Base-by-base conservation (phyloP, 1,140 invertebrate genomes). In the Drosophila paulistorum region DNA sequence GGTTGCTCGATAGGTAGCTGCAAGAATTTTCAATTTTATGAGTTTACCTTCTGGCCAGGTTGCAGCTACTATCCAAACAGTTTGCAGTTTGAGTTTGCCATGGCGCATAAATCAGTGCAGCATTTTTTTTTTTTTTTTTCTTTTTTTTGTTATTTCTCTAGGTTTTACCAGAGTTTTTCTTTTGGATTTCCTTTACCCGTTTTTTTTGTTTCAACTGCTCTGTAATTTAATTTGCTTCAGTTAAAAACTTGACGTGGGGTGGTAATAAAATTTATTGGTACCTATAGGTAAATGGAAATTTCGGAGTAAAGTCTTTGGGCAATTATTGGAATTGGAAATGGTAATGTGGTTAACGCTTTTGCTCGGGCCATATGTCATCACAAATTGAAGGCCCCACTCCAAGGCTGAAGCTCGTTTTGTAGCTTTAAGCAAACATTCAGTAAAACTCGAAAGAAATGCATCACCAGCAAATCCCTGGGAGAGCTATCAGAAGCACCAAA, bases 11-110 rank as follows among this genome's bases (percentile, higher is more conserved):
- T 67, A 70, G 74, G 68, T 68, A 72, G 67, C 73, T 76, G 73
- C 77, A 79, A 76, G 74, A 77, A 78, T 77, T 80, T 77, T 80
- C 75, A 80, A 80, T 79, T 79, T 79, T 73, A 79, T 79, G 74
- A 78, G 77, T 80, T 80, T 80, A 77, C 77, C 67, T 71, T 71
- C 64, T 63, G 69, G 74, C 60, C 65, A 51, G 74, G 66, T 26
- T 17, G 45, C 39, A 72, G 68, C 60, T 73, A 35, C 37, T 39
- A 39, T 4, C 20, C 55, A 67, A 58, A 59, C 62, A 77, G 74
- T 79, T 79, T 69, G 65, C 37, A 72, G 65, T 77, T 74, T 66
- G 65, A 73, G 70, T 79, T 77, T 74, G 59, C 66, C 74, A 48
- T 64, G 66, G 51, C 71, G 78, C 75, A 80, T 80, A 80, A 80